Percentiles rank a stretch among this genome's conserved stretches.
These are phyloP conservation scores for Lordiphosa clarofinis DNA, from an alignment of 1,140 invertebrate species.

Conservation along the genomic window DNA sequence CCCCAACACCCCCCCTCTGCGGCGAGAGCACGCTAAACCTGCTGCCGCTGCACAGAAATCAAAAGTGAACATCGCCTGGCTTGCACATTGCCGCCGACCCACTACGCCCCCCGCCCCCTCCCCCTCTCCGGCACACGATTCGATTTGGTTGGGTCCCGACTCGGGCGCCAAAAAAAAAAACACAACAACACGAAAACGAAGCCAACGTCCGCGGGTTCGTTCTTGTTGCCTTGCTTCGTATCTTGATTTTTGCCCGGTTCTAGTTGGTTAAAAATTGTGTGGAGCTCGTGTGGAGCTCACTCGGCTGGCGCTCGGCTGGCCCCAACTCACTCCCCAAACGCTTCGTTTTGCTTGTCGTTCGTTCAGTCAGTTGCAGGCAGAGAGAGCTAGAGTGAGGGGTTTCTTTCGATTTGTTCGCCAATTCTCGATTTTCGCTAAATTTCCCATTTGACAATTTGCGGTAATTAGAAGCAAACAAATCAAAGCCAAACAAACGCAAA, in stretches of 20 bases:
- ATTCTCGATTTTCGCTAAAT: conserved; percentile 4
- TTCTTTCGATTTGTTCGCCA: conserved; percentile 9
- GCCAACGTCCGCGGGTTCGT: conserved; percentile 45
- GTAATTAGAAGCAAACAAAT: conserved; percentile 20
- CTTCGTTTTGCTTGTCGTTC: conserved; percentile 4
- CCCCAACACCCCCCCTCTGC: conserved; percentile 4
- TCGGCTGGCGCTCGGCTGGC: conserved; percentile 20
- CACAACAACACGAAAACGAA: conserved; percentile 29
- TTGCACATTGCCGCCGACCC: conserved; percentile 40
- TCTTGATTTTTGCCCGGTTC: conserved; percentile 62
- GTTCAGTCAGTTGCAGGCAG: conserved; percentile 40
- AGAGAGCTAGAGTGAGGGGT: conserved; percentile 13
- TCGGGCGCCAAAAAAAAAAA: conserved; percentile 18
- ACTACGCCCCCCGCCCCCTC: background rate
- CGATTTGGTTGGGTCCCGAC: background rate
- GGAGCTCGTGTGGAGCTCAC: conserved; percentile 23
- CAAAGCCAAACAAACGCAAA: conserved; percentile 1
- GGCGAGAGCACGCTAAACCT: conserved; percentile 49
- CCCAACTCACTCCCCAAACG: conserved; percentile 37
- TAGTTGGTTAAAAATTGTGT: conserved; percentile 64
- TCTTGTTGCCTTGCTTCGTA: conserved; percentile 47
- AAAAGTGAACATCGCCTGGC: conserved; percentile 71
- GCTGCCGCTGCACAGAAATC: conserved; percentile 74
- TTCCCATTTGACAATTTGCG: conserved; percentile 27
- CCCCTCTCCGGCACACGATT: background rate